phyloP scores from a whole-genome alignment of 1,140 invertebrate species.

The Bombus polaris region DNA sequence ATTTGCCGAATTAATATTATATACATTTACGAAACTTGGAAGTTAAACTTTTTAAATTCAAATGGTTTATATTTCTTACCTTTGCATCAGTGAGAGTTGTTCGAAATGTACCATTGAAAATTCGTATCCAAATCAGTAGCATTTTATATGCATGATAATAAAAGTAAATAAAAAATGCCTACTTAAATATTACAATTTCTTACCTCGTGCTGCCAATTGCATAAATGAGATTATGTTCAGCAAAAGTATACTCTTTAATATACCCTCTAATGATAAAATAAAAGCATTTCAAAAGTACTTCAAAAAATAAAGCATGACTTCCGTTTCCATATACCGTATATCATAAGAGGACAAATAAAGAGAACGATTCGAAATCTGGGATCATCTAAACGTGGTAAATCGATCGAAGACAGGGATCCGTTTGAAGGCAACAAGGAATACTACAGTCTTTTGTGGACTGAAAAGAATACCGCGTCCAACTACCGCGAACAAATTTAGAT shows the following conservation, averaged over 20 bases:
- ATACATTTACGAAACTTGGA: no score
- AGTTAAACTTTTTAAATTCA: background rate
- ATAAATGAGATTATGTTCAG: background rate
- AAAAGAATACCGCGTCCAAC: conserved; percentile 7
- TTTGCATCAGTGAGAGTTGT: no score
- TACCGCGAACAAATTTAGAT: conserved; percentile 13
- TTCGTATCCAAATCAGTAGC: background rate
- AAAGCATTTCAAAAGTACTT: no score
- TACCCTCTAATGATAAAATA: no score
- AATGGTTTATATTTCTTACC: background rate
- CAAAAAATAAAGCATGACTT: no score
- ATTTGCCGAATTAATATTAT: no score
- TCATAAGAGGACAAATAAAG: background rate
- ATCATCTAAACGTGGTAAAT: background rate
- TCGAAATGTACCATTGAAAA: background rate
- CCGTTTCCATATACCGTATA: no score
- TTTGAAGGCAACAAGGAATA: background rate
- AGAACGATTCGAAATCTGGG: background rate
- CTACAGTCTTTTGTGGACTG: no score
- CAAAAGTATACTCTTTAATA: background rate
- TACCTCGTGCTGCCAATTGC: no score
- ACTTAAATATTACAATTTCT: no score
- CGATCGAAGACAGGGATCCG: background rate
- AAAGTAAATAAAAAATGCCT: no score
- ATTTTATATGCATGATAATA: no score